Evolutionary conservation across 2,797 vertebrate genomes (phyloP), one percentile per base, ranked within the genome.

Genomic region (Distichodus sexfasciatus): DNA sequence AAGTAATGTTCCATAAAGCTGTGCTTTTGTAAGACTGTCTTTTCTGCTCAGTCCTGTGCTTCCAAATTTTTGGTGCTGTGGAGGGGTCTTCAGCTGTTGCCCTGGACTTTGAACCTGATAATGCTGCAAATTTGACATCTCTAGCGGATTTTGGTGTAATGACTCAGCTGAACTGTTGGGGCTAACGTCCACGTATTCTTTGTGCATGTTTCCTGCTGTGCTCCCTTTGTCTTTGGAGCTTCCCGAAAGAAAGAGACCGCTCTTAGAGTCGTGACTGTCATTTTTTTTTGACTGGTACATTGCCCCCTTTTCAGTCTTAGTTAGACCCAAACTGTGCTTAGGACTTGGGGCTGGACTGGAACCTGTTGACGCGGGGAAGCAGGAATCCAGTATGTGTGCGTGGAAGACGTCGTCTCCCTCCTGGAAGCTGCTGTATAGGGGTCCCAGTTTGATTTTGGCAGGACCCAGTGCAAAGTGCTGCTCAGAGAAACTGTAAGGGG

Each of bases 11-110:
- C 97, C 97, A 0, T 99, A 99, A 28, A 98, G 82, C 88, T 99
- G 97, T 70, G 97, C 96, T 89, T 97, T 98, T 63, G 95, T 99
- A 77, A 99, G 92, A 83, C 96, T 99, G 88, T 98, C 96, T 85
- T 99, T 99, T 71, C 96, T 93, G 38, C 91, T 96, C 76, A 99
- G 90, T 76, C 96, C 94, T 0, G 92, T 89, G 79, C 91, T 93
- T 67, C 92, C 94, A 85, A 93, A 93, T 90, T 94, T 91, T 78
- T 96, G 93, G 84, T 94, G 93, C 87, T 92, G 92, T 62, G 91
- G 91, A 76, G 92, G 93, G 59, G 92, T 92, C 80, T 92, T 92
- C 79, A 91, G 94, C 54, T 90, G 88, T 53, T 91, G 86, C 0
- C 87, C 66, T 2, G 92, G 92, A 81, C 89, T 91, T 0, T 90